A percentile compares a stretch with the other conserved stretches of the same genome.
Conservation (phyloP, 2,888 invertebrate species). For the Mongoloraphidia duomilia region DNA sequence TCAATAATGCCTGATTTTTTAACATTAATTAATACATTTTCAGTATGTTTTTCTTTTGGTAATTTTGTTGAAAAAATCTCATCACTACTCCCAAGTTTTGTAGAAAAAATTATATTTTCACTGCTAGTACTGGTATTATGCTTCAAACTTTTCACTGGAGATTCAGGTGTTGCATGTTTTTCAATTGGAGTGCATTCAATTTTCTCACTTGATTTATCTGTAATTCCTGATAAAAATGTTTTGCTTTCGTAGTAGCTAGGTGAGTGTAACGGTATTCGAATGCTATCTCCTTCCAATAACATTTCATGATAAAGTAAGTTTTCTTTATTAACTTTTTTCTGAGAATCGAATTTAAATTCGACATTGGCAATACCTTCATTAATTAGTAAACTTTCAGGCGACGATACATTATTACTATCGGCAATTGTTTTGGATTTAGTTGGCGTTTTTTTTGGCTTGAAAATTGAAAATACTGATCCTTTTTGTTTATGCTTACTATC, state of each 20-base stretch:
- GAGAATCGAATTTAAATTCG: slow-evolving; percentile 25
- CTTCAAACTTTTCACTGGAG: slow-evolving; percentile 15
- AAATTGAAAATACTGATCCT: slow-evolving; percentile 50
- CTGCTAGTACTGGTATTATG: slow-evolving; percentile 27
- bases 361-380: slow-evolving; percentile 33
- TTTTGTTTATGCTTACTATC: slow-evolving; percentile 39
- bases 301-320: slow-evolving; percentile 45
- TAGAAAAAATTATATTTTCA: slow-evolving; percentile 45
- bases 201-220: neutral
- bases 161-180: slow-evolving; percentile 6
- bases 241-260: slow-evolving; percentile 48
- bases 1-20: slow-evolving; percentile 9
- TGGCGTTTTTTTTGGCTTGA: slow-evolving; percentile 40
- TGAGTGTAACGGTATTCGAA: slow-evolving; percentile 61
- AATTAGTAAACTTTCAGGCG: slow-evolving; percentile 13
- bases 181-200: neutral
- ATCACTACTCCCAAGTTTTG: slow-evolving; percentile 52
- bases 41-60: slow-evolving; percentile 20
- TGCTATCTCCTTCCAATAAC: slow-evolving; percentile 43
- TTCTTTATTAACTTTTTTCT: slow-evolving; percentile 19
- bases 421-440: slow-evolving; percentile 27
- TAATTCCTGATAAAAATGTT: slow-evolving; percentile 11
- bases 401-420: slow-evolving; percentile 13
- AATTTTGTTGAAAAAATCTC: slow-evolving; percentile 45
- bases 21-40: too few relatives aligned